Base-by-base conservation (phyloP, 2,888 invertebrate genomes). In the Chymomyza procnemis region DNA sequence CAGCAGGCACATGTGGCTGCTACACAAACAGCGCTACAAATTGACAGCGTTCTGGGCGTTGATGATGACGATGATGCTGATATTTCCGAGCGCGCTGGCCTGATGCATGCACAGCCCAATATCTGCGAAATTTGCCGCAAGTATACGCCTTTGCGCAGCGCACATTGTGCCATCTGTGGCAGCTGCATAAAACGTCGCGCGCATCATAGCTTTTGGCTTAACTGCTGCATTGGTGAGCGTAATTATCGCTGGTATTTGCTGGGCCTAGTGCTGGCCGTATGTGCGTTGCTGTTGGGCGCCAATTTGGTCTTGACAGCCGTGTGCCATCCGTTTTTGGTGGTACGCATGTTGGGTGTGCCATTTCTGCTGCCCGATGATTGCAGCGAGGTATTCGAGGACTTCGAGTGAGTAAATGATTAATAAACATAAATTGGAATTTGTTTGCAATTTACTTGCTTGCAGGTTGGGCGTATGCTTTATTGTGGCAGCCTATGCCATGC, bases 251-350 rank as follows among this genome's bases (percentile, higher is more conserved):
- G 94, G 90, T 97, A 96, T 88, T 88, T 97, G 59, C 90, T 93
- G 61, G 94, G 95, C 19, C 92, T 96, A 67, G 81, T 94, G 58
- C 93, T 94, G 80, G 94, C 94, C 4, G 92, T 95, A 63, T 91
- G 92, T 16, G 94, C 95, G 26, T 91, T 96, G 62, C 81, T 94
- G 52, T 94, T 95, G 89, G 96, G 96, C 55, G 93, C 95, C 4
- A 95, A 97, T 90, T 92, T 97, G 61, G 95, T 96, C 1, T 91
- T 97, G 76, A 97, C 97, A 0, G 95, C 96, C n/a, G 93, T 97
- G 0, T 90, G 97, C 87, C 96, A 96, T 90, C 96, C 97, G 0
- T 94, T 94, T 83, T 67, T 90, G 58, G 75, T 90, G 9, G 83
- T 87, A 14, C 88, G 88, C 2, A 52, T 91, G 2, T 66, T 88